These are phyloP conservation scores for Meteorus cinctellus DNA, from an alignment of 2,888 invertebrate species.

Conservation along the genomic window DNA sequence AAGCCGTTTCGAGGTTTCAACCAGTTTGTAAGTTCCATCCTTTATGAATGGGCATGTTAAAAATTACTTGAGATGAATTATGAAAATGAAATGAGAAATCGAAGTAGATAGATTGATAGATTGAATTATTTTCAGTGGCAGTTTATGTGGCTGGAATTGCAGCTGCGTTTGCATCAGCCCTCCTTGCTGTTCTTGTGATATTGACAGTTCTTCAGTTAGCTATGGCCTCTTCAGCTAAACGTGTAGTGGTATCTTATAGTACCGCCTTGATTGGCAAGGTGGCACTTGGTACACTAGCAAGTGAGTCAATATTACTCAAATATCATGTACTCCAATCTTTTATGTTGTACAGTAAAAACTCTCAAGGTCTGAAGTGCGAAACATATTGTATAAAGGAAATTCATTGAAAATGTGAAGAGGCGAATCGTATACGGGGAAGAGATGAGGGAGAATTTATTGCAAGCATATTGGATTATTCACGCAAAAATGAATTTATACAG, in stretches of 20 bases:
- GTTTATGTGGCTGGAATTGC: slow-evolving; percentile 88
- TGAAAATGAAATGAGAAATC: neutral
- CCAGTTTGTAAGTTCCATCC: slow-evolving; percentile 80
- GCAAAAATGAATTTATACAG: neutral
- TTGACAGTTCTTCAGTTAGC: slow-evolving; percentile 88
- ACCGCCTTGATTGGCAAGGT: slow-evolving; percentile 86
- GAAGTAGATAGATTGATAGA: neutral
- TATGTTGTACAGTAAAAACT: neutral
- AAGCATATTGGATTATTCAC: neutral
- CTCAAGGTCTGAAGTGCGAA: neutral
- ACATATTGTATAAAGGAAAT: neutral
- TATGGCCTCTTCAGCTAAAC: slow-evolving; percentile 90
- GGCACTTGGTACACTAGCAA: slow-evolving; percentile 83
- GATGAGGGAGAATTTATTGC: neutral
- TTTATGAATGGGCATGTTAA: neutral
- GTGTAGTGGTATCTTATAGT: slow-evolving; percentile 85
- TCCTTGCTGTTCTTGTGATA: slow-evolving; percentile 85
- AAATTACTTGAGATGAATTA: neutral
- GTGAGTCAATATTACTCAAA: slow-evolving; percentile 76
- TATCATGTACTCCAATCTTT: neutral
- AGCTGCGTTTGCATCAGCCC: slow-evolving; percentile 83
- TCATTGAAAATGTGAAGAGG: no score
- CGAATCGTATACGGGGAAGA: neutral
- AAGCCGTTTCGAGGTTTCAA: slow-evolving; percentile 84
- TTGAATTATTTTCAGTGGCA: slow-evolving; percentile 78